Conservation (phyloP, 2,888 invertebrate genomes). For the Pollenia griseotomentosa region DNA sequence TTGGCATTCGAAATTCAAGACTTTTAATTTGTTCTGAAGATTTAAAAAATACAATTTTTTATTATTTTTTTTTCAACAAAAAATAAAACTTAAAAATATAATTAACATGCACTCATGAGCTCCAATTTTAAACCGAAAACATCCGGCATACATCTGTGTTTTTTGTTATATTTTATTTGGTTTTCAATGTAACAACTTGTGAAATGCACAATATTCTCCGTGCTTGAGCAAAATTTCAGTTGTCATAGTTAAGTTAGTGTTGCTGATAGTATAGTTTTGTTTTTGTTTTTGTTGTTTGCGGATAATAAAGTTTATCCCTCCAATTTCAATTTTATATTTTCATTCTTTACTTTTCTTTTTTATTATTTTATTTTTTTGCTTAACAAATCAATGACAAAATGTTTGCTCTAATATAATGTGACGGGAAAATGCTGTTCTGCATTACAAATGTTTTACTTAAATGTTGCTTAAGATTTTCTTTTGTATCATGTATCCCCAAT, state of each 20-base stretch:
- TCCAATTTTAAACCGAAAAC: conserved; percentile 74
- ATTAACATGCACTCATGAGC: conserved; percentile 74
- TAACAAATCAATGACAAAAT: conserved; percentile 80
- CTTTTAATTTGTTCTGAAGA: conserved; percentile 49
- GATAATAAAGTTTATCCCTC: conserved; percentile 61
- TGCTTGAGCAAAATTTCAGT: conserved; percentile 52
- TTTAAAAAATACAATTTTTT: conserved; percentile 36
- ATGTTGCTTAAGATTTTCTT: conserved; percentile 50
- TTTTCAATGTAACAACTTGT: conserved; percentile 73
- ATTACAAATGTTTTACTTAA: conserved; percentile 70
- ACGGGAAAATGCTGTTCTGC: conserved; percentile 76
- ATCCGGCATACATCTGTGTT: conserved; percentile 70
- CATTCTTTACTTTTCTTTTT: conserved; percentile 23
- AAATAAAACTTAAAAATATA: conserved; percentile 31
- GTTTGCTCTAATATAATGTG: conserved; percentile 81
- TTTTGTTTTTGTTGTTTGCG: conserved; percentile 31
- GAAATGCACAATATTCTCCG: conserved; percentile 66
- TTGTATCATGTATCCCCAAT: conserved; percentile 20
- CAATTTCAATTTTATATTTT: conserved; percentile 34
- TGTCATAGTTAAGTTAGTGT: conserved; percentile 38
- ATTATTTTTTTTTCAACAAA: conserved; percentile 37
- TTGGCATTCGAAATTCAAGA: conserved; percentile 34
- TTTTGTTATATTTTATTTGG: neutral
- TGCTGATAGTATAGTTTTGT: neutral
- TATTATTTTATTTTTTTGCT: neutral